Evolutionary conservation across 2,797 vertebrate species (phyloP).

Genomic region (Silurus lanzhouensis): DNA sequence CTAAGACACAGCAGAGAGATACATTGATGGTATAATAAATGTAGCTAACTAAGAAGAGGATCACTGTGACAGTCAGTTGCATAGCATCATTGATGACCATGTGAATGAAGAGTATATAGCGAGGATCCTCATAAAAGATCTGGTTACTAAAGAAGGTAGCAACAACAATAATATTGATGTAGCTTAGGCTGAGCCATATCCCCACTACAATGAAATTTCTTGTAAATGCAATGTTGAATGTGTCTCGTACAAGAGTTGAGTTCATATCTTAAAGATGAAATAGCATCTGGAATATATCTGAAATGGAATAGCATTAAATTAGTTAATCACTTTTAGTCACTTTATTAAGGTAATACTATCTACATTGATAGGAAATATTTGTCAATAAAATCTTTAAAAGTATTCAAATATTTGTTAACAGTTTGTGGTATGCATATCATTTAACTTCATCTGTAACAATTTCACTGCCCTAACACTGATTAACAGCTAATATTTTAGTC

Average conservation of each 20-base stretch:
- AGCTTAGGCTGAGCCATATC: slow-evolving; percentile 70
- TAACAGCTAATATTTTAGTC: background rate
- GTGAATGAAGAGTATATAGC: slow-evolving; percentile 79
- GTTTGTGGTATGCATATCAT: background rate
- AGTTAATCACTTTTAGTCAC: too few relatives aligned
- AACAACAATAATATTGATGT: slow-evolving; percentile 68
- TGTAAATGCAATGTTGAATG: slow-evolving; percentile 60
- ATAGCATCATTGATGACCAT: slow-evolving; percentile 76
- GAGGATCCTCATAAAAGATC: slow-evolving; percentile 73
- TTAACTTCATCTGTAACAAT: background rate
- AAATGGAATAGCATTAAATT: too few relatives aligned
- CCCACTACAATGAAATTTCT: slow-evolving; percentile 72
- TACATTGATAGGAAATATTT: background rate
- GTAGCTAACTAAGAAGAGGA: slow-evolving; percentile 73
- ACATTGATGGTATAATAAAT: slow-evolving; percentile 69
- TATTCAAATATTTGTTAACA: background rate
- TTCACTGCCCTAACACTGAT: background rate
- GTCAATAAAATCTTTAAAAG: background rate
- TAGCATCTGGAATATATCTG: too few relatives aligned
- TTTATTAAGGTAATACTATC: too few relatives aligned
- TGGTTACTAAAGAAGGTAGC: slow-evolving; percentile 71
- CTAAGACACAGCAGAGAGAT: slow-evolving; percentile 71
- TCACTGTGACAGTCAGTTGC: slow-evolving; percentile 70
- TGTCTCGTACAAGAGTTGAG: slow-evolving; percentile 63
- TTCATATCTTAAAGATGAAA: slow-evolving; percentile 39